These are phyloP conservation scores for Dromiciops gliroides DNA, from an alignment of 2,113 vertebrate genomes.

Conservation along the genomic window DNA sequence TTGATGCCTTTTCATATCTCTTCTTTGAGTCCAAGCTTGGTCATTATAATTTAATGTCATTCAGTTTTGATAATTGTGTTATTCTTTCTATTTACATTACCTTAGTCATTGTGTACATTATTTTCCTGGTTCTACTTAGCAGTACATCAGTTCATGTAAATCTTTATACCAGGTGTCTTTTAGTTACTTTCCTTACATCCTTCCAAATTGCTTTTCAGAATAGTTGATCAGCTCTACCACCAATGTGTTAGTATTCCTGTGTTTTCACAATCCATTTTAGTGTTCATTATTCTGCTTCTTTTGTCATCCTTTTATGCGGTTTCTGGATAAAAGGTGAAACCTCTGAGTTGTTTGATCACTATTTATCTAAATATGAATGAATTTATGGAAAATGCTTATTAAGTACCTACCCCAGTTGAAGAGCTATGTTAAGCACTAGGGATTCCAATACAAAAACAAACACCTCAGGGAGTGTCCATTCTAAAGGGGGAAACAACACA, in stretches of 20 bases:
- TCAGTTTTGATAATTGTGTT: neutral
- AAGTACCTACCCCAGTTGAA: neutral
- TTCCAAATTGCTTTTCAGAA: neutral
- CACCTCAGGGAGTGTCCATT: neutral
- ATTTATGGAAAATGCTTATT: neutral
- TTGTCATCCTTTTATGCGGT: too few relatives aligned
- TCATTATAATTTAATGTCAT: neutral
- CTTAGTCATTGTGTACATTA: neutral
- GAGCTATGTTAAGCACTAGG: neutral
- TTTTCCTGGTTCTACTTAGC: neutral
- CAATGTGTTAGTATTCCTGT: neutral
- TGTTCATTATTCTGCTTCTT: neutral
- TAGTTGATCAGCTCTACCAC: neutral
- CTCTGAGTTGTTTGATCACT: neutral
- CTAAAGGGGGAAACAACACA: neutral
- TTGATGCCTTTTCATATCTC: neutral
- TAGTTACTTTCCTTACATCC: neutral
- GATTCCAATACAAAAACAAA: neutral
- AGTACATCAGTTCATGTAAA: neutral
- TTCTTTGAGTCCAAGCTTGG: neutral
- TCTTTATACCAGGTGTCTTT: neutral
- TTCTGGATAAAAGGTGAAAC: neutral
- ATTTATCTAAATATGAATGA: neutral
- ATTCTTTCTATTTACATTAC: neutral
- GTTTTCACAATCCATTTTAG: neutral